phyloP scores from a whole-genome alignment of 2,888 invertebrate genomes.

The Spisula subtruncata region DNA sequence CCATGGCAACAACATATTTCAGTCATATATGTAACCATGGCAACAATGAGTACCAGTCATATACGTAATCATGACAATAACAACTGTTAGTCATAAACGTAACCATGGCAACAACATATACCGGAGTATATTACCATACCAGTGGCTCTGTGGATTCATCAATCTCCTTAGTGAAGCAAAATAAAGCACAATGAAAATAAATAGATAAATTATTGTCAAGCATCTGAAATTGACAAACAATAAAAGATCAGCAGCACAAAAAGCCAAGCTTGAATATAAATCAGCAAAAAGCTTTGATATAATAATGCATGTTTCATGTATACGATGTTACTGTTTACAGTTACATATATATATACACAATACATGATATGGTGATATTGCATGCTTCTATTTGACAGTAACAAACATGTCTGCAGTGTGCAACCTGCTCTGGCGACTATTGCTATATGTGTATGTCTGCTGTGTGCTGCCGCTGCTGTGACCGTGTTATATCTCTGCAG shows the following conservation, averaged over 20 bases:
- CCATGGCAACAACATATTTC: background rate
- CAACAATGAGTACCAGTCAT: background rate
- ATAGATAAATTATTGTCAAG: background rate
- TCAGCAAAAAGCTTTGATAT: background rate
- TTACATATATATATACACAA: background rate
- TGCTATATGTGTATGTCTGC: too few species aligned
- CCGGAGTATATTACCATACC: slow-evolving; percentile 7
- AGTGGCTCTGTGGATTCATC: background rate
- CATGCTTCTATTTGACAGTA: slow-evolving; percentile 29
- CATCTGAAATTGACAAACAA: background rate
- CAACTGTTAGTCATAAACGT: background rate
- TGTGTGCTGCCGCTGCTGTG: too few species aligned
- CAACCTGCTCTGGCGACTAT: too few species aligned
- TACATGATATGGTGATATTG: background rate
- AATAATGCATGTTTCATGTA: too few species aligned
- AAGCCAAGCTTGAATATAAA: background rate
- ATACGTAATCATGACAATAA: background rate
- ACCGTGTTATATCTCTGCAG: slow-evolving; percentile 28
- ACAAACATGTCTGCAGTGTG: slow-evolving; percentile 25
- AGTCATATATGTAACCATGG: background rate
- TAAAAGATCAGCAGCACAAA: background rate
- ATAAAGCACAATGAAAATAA: background rate
- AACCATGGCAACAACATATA: background rate
- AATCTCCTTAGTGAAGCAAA: background rate
- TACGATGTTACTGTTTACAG: background rate